Base-by-base conservation (phyloP, 2,888 invertebrate genomes). In the Odontothrips loti region DNA sequence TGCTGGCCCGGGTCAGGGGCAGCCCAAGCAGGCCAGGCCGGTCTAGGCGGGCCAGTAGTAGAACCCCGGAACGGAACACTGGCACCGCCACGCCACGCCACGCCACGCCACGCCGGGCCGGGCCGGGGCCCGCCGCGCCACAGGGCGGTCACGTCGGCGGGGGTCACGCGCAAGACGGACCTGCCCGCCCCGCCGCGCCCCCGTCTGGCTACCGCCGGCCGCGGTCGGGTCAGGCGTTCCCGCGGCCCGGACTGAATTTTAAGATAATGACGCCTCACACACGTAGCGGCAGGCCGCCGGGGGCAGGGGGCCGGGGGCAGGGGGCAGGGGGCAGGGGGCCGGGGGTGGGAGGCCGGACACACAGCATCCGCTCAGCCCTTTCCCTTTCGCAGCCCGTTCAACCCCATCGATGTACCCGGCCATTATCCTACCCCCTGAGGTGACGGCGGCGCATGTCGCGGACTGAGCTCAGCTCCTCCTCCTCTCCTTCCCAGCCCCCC, bases 231-330 rank as follows among this genome's bases (percentile, higher is more conserved):
- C 34, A 43, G 34, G 68, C 68, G 68, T 75, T 75, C 68, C 27
- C 68, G 68, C 68, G 68, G 68, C 68, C 68, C 68, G 68, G 68
- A 75, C 68, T 75, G 68, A 75, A 75, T 75, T 75, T 75, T 75
- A 75, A 75, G 68, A 75, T 75, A 75, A 75, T 75, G 68, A 58
- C 17, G 68, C 68, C 68, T 23, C 23, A 75, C 68, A 75, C 68
- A 75, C 68, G 68, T 23, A 9, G 68, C 3, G 34, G 34, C 34
- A 43, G 34, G 34, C 34, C 34, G 34, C 34, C 34, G n/a, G n/a
- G n/a, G n/a, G n/a, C n/a, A n/a, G n/a, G n/a, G n/a, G n/a, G n/a
- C n/a, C n/a, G n/a, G n/a, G n/a, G n/a, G n/a, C n/a, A n/a, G n/a
- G n/a, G n/a, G n/a, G n/a, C n/a, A n/a, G n/a, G n/a, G n/a, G n/a